Evolutionary conservation across 2,113 vertebrate genomes (phyloP), one percentile per base, ranked within the genome.

Genomic region (Hassar affinis): DNA sequence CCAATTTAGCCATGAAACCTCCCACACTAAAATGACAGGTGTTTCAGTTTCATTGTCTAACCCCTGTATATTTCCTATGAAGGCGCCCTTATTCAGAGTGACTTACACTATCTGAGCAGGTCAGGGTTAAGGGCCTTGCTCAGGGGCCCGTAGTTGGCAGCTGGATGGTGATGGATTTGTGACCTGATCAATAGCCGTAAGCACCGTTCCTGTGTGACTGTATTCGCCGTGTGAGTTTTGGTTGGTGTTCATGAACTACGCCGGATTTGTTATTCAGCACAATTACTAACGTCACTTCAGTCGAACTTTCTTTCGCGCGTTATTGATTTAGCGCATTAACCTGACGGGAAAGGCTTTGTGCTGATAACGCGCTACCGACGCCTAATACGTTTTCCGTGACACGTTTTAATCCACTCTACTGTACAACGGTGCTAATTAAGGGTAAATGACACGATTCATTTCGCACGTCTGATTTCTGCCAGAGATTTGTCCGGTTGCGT

Each of bases 311-410:
- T 52, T 30, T 20, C n/a, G 1, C 47, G 20, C 3, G n/a, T 75
- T 75, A 75, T 75, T 75, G 72, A 75, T 75, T 9, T 18, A 30
- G 47, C 49, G 33, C 72, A 52, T 75, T 75, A 75, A 75, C 72
- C 72, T 75, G 72, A 30, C 10, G 72, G 49, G 27, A 52, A 52
- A 33, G 20, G 49, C 72, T 2, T 27, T 1, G 49, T 52, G 72
- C 49, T 75, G 72, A 75, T 75, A 52, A 52, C 27, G 49, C 11
- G 47, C 72, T 6, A 0, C 69, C 33, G 9, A 52, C 15, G 20
- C 15, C 72, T 75, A 8, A 33, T 75, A 4, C 3, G 33, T 75
- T 52, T 52, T 20, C 52, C 17, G 3, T 11, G 47, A 75, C n/a
- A 52, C 47, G 49, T 20, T 20, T 52, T 51, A 75, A 75, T 52